These are phyloP conservation scores for Bradypodion ventrale DNA, from an alignment of 2,797 vertebrate genomes.

Conservation along the genomic window DNA sequence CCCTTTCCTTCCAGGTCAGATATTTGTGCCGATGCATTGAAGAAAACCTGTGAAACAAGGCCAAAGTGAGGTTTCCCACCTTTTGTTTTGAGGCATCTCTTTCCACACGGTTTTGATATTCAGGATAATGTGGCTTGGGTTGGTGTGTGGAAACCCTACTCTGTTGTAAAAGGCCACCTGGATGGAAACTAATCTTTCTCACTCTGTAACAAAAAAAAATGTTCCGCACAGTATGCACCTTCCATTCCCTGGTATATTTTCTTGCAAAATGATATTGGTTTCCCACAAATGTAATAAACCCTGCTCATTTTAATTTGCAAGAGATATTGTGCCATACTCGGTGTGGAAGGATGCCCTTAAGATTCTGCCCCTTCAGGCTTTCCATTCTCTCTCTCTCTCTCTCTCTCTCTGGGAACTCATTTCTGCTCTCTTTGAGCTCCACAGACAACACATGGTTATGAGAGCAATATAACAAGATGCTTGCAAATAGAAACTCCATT, in stretches of 20 bases:
- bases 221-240: neutral
- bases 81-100: neutral
- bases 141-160: too few species aligned
- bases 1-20: neutral
- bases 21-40: neutral
- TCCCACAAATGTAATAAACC: neutral
- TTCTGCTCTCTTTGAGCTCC: neutral
- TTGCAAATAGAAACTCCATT: constrained; percentile 25
- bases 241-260: neutral
- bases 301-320: neutral
- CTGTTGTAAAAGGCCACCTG: neutral
- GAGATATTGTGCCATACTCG: neutral
- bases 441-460: neutral
- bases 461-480: neutral
- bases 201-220: neutral
- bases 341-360: neutral
- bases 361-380: neutral
- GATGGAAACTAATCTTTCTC: neutral
- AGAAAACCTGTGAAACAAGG: neutral
- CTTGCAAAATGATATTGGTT: neutral
- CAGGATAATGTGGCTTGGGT: too few species aligned
- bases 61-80: neutral
- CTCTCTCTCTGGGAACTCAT: too few species aligned
- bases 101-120: too few species aligned
- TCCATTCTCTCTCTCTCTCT: neutral